Conservation (phyloP, 2,888 invertebrate species). For the Leucozona laternaria region DNA sequence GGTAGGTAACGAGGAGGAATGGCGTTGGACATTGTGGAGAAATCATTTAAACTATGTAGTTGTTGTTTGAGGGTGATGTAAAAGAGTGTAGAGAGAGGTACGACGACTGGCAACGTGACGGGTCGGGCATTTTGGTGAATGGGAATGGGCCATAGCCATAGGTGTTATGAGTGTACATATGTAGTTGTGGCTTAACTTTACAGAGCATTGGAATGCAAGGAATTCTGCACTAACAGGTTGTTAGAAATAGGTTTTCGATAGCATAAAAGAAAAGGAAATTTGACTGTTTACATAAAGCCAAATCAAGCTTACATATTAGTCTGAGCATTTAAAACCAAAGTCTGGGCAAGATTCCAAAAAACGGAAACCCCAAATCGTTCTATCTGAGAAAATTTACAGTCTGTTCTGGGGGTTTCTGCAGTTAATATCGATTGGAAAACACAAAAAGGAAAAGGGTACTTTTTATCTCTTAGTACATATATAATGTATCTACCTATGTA, state of each 20-base stretch:
- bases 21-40: constrained; percentile 10
- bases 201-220: constrained; percentile 65
- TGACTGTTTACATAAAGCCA: background rate
- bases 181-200: constrained; percentile 21
- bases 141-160: background rate
- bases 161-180: background rate
- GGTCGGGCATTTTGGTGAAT: constrained; percentile 2
- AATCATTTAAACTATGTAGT: constrained; percentile 50
- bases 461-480: background rate
- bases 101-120: constrained; percentile 7
- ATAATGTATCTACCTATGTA: background rate
- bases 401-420: constrained; percentile 23
- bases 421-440: constrained; percentile 51
- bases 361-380: constrained; percentile 1
- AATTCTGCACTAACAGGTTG: constrained; percentile 74
- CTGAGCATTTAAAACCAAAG: background rate
- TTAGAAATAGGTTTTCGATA: constrained; percentile 48
- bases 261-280: background rate
- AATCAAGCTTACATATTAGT: background rate
- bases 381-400: constrained; percentile 38
- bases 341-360: constrained; percentile 61
- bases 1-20: constrained; percentile 46
- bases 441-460: constrained; percentile 6
- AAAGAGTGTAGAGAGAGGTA: constrained; percentile 38
- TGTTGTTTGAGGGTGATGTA: constrained; percentile 32